Base-by-base conservation (phyloP, 2,888 invertebrate species). In the Torymus texanus region DNA sequence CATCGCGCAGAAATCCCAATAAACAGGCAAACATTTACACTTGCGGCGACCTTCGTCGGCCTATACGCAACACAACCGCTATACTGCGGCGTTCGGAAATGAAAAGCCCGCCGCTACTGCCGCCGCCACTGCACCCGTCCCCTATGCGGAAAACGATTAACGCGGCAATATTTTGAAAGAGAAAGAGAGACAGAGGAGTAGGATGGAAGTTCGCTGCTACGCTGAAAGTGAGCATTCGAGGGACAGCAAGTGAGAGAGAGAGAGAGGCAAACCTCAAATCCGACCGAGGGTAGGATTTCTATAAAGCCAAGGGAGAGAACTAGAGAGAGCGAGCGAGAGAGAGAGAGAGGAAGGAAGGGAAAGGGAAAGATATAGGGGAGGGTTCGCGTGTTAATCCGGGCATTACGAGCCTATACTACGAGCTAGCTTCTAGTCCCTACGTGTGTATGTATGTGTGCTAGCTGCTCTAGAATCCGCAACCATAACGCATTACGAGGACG, bases 381-480 rank as follows among this genome's bases (percentile, higher is more conserved):
- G 71, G 84, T 51, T 77, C 73, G 85, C 83, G 83, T 85, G 86
- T 85, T 87, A 87, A 87, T 87, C 85, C 84, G 62, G 84, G 85
- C 82, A 87, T 87, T 87, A 87, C 84, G 81, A 84, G 84, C 73
- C 81, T 83, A 81, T 76, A 77, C 79, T 67, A 68, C 41, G 41
- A 41, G 41, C 41, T 41, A 41, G 41, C 58, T 66, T 73, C 73
- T 62, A 62, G 24, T 70, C 65, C 62, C 70, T 29, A 62, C 29
- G 29, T 63, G 16, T 41, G 41, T 41, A 41, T 41, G 41, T 41
- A 41, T 41, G 8, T 41, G 41, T 41, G 41, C 29, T 29, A 29
- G 29, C 29, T 29, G 29, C 56, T 12, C 24, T 16, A 5, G 18
- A 13, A 78, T 50, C 53, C 67, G 58, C 21, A 18, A 21, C 24